A percentile compares a stretch with the other conserved stretches of the same genome.
Conservation (phyloP, 2,888 invertebrate species). For the Anorthoa munda region DNA sequence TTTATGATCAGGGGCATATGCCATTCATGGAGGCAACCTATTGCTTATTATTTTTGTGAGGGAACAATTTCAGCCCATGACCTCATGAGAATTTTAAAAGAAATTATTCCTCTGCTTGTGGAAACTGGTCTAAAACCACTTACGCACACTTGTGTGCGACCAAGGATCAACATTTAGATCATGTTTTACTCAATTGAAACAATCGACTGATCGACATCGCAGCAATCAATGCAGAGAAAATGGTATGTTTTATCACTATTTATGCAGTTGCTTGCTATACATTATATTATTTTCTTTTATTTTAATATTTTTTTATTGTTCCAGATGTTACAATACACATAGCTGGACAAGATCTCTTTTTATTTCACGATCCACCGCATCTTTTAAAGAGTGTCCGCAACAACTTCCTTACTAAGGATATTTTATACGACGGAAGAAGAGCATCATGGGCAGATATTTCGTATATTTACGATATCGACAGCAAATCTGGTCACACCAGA, state of each 20-base stretch:
- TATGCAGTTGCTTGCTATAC: too few species aligned
- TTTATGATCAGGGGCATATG: constrained; percentile 11
- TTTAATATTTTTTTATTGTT: background rate
- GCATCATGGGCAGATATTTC: constrained; percentile 2
- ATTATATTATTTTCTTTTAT: too few species aligned
- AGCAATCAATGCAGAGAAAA: constrained; percentile 12
- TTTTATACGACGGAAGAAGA: background rate
- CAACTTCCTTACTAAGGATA: constrained; percentile 2
- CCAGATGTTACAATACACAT: background rate
- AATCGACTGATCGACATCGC: constrained; percentile 1
- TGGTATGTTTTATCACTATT: background rate
- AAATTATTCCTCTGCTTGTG: background rate
- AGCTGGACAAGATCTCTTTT: background rate
- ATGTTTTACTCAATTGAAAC: background rate
- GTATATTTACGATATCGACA: background rate
- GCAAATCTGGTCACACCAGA: too few species aligned
- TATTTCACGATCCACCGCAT: background rate
- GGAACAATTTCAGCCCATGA: constrained; percentile 1
- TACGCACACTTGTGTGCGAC: background rate
- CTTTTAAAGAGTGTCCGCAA: constrained; percentile 1
- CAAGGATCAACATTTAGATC: constrained; percentile 6
- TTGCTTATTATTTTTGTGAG: too few species aligned
- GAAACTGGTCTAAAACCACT: constrained; percentile 8
- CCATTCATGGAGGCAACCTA: background rate
- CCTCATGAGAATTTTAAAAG: background rate